These are phyloP conservation scores for Melieria omissa DNA, from an alignment of 2,888 invertebrate species.

Conservation along the genomic window DNA sequence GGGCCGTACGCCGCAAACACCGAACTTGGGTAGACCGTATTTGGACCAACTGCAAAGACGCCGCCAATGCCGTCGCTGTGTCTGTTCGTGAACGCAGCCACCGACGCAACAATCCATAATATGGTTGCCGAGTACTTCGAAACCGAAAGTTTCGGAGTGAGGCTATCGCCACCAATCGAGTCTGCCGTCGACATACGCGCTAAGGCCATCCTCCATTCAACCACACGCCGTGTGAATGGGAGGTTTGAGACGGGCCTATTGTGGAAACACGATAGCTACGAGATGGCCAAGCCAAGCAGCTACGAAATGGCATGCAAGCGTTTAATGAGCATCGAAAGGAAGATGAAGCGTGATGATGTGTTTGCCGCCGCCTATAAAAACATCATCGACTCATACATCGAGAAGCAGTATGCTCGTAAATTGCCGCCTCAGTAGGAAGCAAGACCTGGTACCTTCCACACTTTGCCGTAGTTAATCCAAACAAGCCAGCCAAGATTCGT, in stretches of 20 bases:
- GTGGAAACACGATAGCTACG: slow-evolving; percentile 31
- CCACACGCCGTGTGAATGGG: slow-evolving; percentile 24
- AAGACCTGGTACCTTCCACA: slow-evolving; percentile 50
- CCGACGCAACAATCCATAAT: slow-evolving; percentile 3
- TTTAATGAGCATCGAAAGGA: slow-evolving; percentile 24
- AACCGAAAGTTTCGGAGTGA: slow-evolving; percentile 33
- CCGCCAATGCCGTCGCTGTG: neutral
- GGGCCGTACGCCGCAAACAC: slow-evolving; percentile 35
- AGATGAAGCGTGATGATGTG: slow-evolving; percentile 28
- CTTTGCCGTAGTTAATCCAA: slow-evolving; percentile 39
- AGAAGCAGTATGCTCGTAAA: slow-evolving; percentile 36
- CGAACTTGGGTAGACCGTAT: slow-evolving; percentile 34
- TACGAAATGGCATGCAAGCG: slow-evolving; percentile 35
- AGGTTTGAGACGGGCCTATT: slow-evolving; percentile 34
- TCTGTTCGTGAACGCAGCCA: slow-evolving; percentile 18
- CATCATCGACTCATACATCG: slow-evolving; percentile 22
- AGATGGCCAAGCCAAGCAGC: slow-evolving; percentile 31
- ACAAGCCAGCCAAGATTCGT: slow-evolving; percentile 35
- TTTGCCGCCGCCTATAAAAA: slow-evolving; percentile 29
- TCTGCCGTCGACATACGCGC: slow-evolving; percentile 11
- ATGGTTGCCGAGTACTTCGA: slow-evolving; percentile 12
- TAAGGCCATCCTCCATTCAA: slow-evolving; percentile 8
- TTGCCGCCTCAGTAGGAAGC: slow-evolving; percentile 5
- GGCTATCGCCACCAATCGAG: slow-evolving; percentile 26
- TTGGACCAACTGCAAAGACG: slow-evolving; percentile 15